These are phyloP conservation scores for Taurulus bubalis DNA, from an alignment of 2,113 vertebrate genomes.

Conservation along the genomic window DNA sequence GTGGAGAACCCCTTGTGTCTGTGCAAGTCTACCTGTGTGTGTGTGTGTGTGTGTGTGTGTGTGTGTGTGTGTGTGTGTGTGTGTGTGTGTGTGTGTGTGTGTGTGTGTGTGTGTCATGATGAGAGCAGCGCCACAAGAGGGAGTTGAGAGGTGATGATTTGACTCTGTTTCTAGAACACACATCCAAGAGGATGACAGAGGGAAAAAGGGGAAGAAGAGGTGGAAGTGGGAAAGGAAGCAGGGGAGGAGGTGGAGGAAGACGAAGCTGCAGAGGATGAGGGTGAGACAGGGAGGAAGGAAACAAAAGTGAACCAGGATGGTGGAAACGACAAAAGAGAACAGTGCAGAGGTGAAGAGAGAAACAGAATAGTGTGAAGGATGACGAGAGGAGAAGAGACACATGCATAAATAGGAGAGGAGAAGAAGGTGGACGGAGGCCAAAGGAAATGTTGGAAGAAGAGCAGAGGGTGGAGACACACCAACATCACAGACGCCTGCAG, in stretches of 20 bases:
- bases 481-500: not conserved
- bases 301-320: not conserved
- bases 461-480: not conserved
- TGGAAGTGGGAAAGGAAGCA: not conserved
- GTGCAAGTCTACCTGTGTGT: slow-evolving; percentile 22
- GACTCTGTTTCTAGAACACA: slow-evolving; percentile 29
- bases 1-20: slow-evolving; percentile 4
- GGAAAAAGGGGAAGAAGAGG: not conserved
- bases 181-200: slow-evolving; percentile 10
- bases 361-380: not conserved
- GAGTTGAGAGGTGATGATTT: slow-evolving; percentile 73
- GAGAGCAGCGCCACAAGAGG: slow-evolving; percentile 77
- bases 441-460: not conserved
- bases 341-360: not conserved
- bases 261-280: not conserved
- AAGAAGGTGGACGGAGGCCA: not conserved
- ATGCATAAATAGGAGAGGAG: not conserved
- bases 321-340: not conserved
- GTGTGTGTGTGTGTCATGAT: slow-evolving; percentile 38
- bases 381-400: not conserved
- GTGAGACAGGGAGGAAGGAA: not conserved
- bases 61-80: slow-evolving; percentile 15
- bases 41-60: slow-evolving; percentile 6
- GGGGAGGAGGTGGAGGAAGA: not conserved
- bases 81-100: slow-evolving; percentile 13